These are phyloP conservation scores for Columba janthina DNA, from an alignment of 2,113 vertebrate genomes.

Conservation along the genomic window DNA sequence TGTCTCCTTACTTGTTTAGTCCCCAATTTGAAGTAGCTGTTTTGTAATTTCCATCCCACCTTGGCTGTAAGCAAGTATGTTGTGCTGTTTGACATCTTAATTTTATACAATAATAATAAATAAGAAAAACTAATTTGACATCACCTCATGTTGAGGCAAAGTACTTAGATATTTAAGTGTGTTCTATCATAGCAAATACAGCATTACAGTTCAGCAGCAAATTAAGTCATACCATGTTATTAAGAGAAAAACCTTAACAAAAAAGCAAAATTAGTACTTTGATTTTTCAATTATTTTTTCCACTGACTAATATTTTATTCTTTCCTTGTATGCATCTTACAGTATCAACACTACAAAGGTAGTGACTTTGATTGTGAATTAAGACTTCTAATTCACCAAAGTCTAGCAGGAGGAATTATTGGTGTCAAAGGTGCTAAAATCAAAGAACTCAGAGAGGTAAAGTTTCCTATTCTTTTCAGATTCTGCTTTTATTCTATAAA, in stretches of 20 bases:
- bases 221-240: not conserved
- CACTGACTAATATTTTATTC: not conserved
- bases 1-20: not conserved
- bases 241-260: not conserved
- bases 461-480: not conserved
- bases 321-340: conserved; percentile 29
- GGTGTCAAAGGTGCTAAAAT: conserved; percentile 98
- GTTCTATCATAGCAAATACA: not conserved
- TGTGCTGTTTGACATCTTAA: not conserved
- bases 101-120: not conserved
- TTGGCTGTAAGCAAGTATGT: not conserved
- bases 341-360: conserved; percentile 98
- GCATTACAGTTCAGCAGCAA: not conserved
- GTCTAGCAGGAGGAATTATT: conserved; percentile 94
- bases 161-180: not conserved
- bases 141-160: not conserved
- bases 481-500: not conserved
- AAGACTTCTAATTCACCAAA: conserved; percentile 94
- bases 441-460: conserved; percentile 95
- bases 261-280: not conserved
- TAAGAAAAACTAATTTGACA: not conserved
- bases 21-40: not conserved
- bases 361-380: conserved; percentile 96
- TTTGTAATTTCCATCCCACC: not conserved
- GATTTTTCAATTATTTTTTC: not conserved